These are phyloP conservation scores for Amblyornis subalaris DNA, from an alignment of 2,113 vertebrate species.

Conservation along the genomic window DNA sequence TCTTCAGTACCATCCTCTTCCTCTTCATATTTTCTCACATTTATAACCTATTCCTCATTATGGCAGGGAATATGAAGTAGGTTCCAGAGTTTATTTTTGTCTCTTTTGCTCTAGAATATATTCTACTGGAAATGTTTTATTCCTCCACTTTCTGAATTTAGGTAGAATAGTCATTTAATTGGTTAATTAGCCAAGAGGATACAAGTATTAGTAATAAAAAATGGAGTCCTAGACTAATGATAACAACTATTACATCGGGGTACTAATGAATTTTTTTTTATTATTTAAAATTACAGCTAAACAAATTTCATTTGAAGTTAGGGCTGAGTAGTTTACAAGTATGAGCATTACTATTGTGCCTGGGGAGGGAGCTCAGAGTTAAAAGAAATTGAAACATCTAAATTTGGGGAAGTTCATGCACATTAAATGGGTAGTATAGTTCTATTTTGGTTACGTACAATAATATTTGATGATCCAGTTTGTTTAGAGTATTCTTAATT, in stretches of 20 bases:
- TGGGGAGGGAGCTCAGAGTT: background rate
- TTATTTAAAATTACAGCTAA: background rate
- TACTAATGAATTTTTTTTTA: background rate
- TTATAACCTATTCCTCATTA: slow-evolving; percentile 92
- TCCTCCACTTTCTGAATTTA: background rate
- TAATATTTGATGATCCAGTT: background rate
- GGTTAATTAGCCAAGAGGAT: background rate
- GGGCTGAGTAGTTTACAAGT: background rate
- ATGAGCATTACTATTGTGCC: background rate
- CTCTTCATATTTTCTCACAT: slow-evolving; percentile 98
- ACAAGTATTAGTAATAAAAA: background rate
- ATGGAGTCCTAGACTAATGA: background rate
- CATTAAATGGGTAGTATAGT: background rate
- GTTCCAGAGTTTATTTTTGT: slow-evolving; percentile 43
- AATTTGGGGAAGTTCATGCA: background rate
- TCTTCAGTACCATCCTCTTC: slow-evolving; percentile 97
- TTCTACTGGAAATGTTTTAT: background rate
- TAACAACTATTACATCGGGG: background rate
- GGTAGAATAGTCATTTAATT: background rate
- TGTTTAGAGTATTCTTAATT: background rate
- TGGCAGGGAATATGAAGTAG: slow-evolving; percentile 92
- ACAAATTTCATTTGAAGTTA: background rate
- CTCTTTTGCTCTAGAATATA: background rate
- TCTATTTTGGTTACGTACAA: background rate
- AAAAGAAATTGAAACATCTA: background rate